These are phyloP conservation scores for Silvanus unidentatus DNA, from an alignment of 2,888 invertebrate species.

Conservation along the genomic window DNA sequence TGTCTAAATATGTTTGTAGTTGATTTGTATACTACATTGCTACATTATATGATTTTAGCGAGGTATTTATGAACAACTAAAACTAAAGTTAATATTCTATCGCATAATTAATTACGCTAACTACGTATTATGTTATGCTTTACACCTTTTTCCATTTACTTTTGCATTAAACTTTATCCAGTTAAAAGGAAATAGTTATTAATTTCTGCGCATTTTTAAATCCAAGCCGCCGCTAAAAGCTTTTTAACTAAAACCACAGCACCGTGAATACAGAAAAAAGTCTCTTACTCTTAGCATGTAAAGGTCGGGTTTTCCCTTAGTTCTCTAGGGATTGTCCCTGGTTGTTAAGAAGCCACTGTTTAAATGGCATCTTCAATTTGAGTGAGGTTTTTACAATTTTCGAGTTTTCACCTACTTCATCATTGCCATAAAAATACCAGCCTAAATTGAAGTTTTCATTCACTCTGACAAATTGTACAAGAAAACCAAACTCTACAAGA, in stretches of 20 bases:
- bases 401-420: slow-evolving; percentile 37
- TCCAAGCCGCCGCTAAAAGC: neutral
- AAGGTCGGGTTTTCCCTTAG: slow-evolving; percentile 11
- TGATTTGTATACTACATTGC: too few species aligned
- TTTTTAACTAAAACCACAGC: neutral
- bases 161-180: neutral
- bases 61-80: too few species aligned
- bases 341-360: slow-evolving; percentile 33
- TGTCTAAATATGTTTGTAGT: too few species aligned
- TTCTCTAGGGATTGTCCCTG: slow-evolving; percentile 20
- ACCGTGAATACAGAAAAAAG: neutral
- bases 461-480: neutral
- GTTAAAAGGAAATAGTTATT: neutral
- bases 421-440: slow-evolving; percentile 25
- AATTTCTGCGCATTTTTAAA: neutral
- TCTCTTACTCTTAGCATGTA: slow-evolving; percentile 3
- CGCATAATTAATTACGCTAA: too few species aligned
- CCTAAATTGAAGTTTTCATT: slow-evolving; percentile 9
- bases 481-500: neutral
- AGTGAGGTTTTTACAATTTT: slow-evolving; percentile 22
- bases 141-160: neutral
- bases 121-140: too few species aligned
- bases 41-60: too few species aligned
- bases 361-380: slow-evolving; percentile 37
- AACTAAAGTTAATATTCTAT: too few species aligned